Conservation (phyloP, 2,113 vertebrate species). For the Zapus hudsonius region DNA sequence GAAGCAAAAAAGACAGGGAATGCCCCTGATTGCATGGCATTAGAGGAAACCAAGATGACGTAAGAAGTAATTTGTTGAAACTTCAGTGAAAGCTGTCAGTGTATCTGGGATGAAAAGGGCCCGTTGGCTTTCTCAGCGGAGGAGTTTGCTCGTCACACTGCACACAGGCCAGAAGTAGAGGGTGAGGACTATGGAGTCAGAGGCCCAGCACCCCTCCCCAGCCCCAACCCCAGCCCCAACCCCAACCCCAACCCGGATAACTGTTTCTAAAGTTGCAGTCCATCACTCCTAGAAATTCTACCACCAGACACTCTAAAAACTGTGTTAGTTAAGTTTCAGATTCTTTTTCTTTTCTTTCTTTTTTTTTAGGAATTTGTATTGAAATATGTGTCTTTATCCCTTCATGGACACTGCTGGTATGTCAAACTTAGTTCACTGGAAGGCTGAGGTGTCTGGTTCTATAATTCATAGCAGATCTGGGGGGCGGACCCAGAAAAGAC, state of each 20-base stretch:
- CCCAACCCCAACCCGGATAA: neutral
- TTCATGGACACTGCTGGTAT: neutral
- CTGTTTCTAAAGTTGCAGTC: neutral
- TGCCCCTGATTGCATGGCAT: conserved; percentile 8
- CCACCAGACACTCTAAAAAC: neutral
- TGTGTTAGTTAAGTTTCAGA: neutral
- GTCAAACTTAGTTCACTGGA: neutral
- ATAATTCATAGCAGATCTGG: neutral
- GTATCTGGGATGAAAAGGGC: neutral
- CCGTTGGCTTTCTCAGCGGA: neutral
- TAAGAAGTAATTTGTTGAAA: neutral
- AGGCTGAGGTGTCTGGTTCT: neutral
- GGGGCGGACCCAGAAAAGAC: neutral
- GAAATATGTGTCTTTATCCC: neutral
- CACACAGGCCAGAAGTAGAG: neutral
- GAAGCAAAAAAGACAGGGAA: conserved; percentile 45
- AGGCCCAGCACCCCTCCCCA: too few relatives aligned
- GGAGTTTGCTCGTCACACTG: neutral
- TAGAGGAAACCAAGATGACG: conserved; percentile 13
- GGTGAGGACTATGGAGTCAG: neutral
- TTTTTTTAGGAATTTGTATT: neutral
- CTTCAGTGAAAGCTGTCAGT: neutral
- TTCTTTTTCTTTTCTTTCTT: neutral
- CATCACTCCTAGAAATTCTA: neutral
- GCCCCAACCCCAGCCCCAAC: neutral